Evolutionary conservation across 2,888 invertebrate genomes (phyloP), one percentile per base, ranked within the genome.

Genomic region (Dynastes tityus): DNA sequence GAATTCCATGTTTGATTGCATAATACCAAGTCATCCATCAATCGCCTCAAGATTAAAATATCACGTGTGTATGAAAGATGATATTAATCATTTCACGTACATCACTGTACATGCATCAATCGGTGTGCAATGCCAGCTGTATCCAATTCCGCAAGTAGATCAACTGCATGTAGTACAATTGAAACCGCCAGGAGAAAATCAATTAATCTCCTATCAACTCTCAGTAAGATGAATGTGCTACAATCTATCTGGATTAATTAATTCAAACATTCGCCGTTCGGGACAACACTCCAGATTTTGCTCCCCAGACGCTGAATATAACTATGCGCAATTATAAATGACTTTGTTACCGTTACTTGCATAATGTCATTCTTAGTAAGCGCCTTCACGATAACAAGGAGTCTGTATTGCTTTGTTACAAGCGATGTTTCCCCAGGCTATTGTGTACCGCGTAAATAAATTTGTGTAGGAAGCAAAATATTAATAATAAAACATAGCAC

Each of bases 121-220:
- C 27, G 27, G 13, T 51, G 49, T 1, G 29, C 13, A 51, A 2
- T 27, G 2, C 29, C 51, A n/a, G 68, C 22, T 13, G 68, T 51
- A 68, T 68, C 49, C 22, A 51, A 51, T 51, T 68, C 51, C 51
- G 45, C 51, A 51, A 68, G 68, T 51, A 51, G 51, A 51, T 51
- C 68, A 68, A 68, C 68, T 51, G 68, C 51, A 68, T 45, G 40
- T 29, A 68, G 5, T 63, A 65, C 73, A 68, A 76, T 78, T 78
- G 70, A 78, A 74, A 78, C 75, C 49, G 67, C 70, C 61, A 51
- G 63, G 76, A 75, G 63, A 58, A 67, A 78, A 78, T 78, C 78
- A 78, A 78, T 78, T 78, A 78, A 78, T 78, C 68, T 68, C 70
- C 78, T 55, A 78, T 78, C 75, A 78, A 67, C 78, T 53, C 75